Conservation (phyloP, 2,113 vertebrate genomes). For the Gambusia holbrooki region DNA sequence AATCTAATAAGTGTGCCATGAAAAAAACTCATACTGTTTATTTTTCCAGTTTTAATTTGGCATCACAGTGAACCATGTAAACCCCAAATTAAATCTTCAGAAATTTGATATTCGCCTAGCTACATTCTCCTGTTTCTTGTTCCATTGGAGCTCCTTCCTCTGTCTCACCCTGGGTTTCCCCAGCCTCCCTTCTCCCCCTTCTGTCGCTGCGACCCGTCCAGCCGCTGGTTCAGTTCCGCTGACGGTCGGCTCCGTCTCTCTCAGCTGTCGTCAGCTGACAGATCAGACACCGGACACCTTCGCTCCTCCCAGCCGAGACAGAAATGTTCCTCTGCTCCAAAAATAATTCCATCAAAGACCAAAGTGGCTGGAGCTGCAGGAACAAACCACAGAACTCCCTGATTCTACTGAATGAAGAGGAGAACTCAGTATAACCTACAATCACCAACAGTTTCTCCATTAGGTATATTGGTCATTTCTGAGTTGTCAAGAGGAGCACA, state of each 20-base stretch:
- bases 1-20: not conserved
- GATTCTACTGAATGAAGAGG: not conserved
- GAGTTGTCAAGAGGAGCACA: no score
- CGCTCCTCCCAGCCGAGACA: slow-evolving; percentile 15
- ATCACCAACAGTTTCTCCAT: no score
- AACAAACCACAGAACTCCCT: not conserved
- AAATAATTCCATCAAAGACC: slow-evolving; percentile 46
- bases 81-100: no score
- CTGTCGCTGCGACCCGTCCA: not conserved
- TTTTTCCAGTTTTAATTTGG: not conserved
- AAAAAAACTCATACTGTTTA: not conserved
- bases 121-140: not conserved
- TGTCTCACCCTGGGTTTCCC: slow-evolving; percentile 6
- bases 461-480: no score
- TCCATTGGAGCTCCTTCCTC: not conserved
- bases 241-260: not conserved
- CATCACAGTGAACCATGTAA: not conserved
- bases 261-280: slow-evolving; percentile 51
- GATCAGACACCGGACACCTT: slow-evolving; percentile 52
- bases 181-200: not conserved
- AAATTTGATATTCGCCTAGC: no score
- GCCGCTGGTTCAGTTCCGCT: slow-evolving; percentile 4
- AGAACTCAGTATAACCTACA: not conserved
- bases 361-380: not conserved
- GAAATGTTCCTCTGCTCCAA: slow-evolving; percentile 51